Percentiles rank a stretch among this genome's conserved stretches.
These are phyloP conservation scores for Lycocerus yunnanus DNA, from an alignment of 2,888 invertebrate species.

Conservation along the genomic window DNA sequence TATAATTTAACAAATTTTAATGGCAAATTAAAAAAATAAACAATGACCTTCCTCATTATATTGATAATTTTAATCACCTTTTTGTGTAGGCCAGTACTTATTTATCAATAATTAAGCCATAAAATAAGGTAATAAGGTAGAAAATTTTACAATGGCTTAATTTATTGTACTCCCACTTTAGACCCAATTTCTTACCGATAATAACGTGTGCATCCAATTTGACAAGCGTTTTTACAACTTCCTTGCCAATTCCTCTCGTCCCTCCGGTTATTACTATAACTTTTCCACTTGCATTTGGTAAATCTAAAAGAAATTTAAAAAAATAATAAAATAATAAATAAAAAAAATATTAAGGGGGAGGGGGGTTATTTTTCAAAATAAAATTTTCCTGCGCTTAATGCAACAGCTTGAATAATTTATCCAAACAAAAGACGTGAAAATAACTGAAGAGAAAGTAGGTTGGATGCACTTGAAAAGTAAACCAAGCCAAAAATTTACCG, in stretches of 20 bases:
- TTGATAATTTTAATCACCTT: not conserved
- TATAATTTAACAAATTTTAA: no score
- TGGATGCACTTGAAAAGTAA: not conserved
- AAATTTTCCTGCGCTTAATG: no score
- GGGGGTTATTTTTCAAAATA: not conserved
- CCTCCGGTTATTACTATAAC: conserved; percentile 87
- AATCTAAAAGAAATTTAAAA: conserved; percentile 56
- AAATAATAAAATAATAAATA: no score
- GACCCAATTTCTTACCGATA: conserved; percentile 62
- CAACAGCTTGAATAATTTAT: no score
- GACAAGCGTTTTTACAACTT: conserved; percentile 75
- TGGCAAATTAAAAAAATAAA: no score
- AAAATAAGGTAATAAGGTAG: not conserved
- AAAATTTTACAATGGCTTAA: not conserved
- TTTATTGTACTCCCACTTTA: not conserved
- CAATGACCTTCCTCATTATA: no score
- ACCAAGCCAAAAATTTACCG: not conserved
- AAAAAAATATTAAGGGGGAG: not conserved
- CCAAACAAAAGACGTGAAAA: no score
- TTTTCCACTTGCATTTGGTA: conserved; percentile 67
- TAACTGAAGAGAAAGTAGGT: not conserved
- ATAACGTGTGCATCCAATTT: conserved; percentile 78
- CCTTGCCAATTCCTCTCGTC: conserved; percentile 80
- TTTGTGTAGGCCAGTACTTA: not conserved
- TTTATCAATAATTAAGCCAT: not conserved